Percentiles rank a stretch among this genome's conserved stretches.
Evolutionary conservation across 2,113 vertebrate species (phyloP).

Genomic region (Atractosteus spatula): DNA sequence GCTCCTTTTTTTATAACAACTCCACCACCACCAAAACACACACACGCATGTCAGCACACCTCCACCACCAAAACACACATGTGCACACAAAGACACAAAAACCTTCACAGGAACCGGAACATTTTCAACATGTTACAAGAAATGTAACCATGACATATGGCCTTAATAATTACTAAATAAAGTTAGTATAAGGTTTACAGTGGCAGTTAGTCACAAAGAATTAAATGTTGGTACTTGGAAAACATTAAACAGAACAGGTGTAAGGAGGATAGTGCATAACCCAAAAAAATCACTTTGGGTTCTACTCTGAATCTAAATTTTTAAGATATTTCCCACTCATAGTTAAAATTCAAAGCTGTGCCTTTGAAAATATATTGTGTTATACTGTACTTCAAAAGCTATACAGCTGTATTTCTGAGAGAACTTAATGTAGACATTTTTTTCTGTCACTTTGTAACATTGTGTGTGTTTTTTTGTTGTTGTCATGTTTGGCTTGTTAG

Average conservation of each 20-base stretch:
- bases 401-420: constrained; percentile 73
- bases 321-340: constrained; percentile 27
- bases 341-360: constrained; percentile 71
- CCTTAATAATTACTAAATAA: constrained; percentile 57
- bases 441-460: constrained; percentile 84
- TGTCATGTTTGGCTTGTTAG: constrained; percentile 57
- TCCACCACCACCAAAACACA: background rate
- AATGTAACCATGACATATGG: constrained; percentile 42
- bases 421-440: constrained; percentile 71
- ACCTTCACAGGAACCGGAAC: background rate
- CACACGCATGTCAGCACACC: background rate
- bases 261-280: constrained; percentile 46
- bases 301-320: constrained; percentile 32
- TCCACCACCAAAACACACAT: background rate
- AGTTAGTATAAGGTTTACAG: background rate
- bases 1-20: constrained; percentile 31
- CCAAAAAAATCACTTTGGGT: constrained; percentile 34
- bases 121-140: constrained; percentile 9
- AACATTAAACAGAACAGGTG: constrained; percentile 40
- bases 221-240: constrained; percentile 24
- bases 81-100: too few relatives aligned
- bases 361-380: constrained; percentile 74
- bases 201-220: background rate
- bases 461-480: constrained; percentile 71
- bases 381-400: constrained; percentile 63